Evolutionary conservation across 2,113 vertebrate genomes (phyloP).

Genomic region (Xyrauchen texanus): DNA sequence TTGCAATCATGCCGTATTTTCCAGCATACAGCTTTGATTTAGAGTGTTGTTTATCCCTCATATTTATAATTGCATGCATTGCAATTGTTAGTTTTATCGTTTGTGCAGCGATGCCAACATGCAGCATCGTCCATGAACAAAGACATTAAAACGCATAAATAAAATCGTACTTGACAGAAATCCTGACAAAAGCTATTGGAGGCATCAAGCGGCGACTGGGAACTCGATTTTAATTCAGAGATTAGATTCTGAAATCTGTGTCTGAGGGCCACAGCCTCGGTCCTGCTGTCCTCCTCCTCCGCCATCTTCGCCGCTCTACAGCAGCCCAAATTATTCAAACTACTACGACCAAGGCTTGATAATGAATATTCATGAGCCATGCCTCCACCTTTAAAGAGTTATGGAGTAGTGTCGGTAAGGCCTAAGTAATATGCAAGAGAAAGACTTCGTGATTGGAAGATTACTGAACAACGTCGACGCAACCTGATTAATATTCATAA

Average conservation of each 20-base stretch:
- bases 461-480: too few relatives aligned
- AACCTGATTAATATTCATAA: too few relatives aligned
- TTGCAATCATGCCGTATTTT: neutral
- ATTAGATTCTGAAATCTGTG: slow-evolving; percentile 85
- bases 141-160: slow-evolving; percentile 67
- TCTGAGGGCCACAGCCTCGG: slow-evolving; percentile 82
- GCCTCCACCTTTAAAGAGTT: neutral
- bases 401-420: slow-evolving; percentile 56
- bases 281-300: slow-evolving; percentile 90
- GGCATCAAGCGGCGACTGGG: slow-evolving; percentile 80
- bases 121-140: slow-evolving; percentile 73
- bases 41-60: neutral
- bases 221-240: slow-evolving; percentile 77
- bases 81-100: slow-evolving; percentile 20
- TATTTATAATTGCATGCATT: neutral
- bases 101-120: slow-evolving; percentile 50
- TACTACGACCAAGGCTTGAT: slow-evolving; percentile 32
- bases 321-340: slow-evolving; percentile 82
- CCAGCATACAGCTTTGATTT: neutral
- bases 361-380: slow-evolving; percentile 21
- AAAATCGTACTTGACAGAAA: slow-evolving; percentile 89
- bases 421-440: slow-evolving; percentile 29
- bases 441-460: too few relatives aligned
- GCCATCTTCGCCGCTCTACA: slow-evolving; percentile 98
- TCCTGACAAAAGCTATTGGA: slow-evolving; percentile 91